Evolutionary conservation across 1,140 invertebrate species (phyloP), one percentile per base, ranked within the genome.

Genomic region (Pseudoatta argentina): DNA sequence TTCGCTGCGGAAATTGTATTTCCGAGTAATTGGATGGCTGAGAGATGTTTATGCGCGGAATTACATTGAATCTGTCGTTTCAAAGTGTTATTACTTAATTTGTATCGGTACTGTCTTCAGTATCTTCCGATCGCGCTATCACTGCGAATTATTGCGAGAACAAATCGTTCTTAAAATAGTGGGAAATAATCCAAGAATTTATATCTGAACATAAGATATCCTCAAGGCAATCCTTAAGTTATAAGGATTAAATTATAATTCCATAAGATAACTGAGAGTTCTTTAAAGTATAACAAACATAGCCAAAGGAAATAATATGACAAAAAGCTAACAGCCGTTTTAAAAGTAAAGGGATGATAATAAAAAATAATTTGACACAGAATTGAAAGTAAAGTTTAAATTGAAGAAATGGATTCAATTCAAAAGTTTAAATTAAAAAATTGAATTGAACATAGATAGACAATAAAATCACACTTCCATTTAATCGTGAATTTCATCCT

Each of bases 81-180:
- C 83, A 48, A 73, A 78, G 21, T 82, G 76, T 90, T 89, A 90
- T 89, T 87, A 77, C 85, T 89, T 89, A 86, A 90, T 90, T 90
- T 69, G 34, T 69, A 57, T 79, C 72, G 83, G 71, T 78, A 87
- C 73, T 82, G 61, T 59, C 79, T 86, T 85, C 71, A 57, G 48
- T 63, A 10, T 48, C 27, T 63, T 34, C 24, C 53, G 30, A 67
- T 67, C 12, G 53, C 44, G 59, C 39, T 82, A 51, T 86, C 83
- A 39, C 16, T 44, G 7, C 8, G 39, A 69, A 88, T 88, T 85
- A 89, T 51, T 16, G 55, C 21, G 4, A 34, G 7, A 81, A 73
- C 16, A 72, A 57, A 51, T n/a, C 24, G 24, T 63, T 71, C 59
- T 71, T 18, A 24, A 57, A 44, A 81, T 8, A 44, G 14, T 10